Evolutionary conservation across 2,797 vertebrate species (phyloP).

Genomic region (Buphagus erythrorhynchus): DNA sequence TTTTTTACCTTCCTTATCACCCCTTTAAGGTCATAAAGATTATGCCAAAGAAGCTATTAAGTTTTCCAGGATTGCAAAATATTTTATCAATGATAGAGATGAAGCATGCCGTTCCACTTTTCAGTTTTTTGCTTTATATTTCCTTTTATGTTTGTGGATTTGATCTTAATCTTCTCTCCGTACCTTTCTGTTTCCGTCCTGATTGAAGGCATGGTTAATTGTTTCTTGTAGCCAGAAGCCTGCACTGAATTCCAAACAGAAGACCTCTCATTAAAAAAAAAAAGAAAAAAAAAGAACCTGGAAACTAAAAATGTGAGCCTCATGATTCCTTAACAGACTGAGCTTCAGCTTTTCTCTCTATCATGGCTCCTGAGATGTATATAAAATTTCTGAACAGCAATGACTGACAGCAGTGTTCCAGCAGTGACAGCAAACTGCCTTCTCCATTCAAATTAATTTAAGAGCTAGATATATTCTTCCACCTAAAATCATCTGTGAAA

Average conservation of each 20-base stretch:
- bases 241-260: not conserved
- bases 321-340: not conserved
- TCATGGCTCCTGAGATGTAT: not conserved
- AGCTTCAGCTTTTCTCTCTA: not conserved
- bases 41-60: conserved; percentile 58
- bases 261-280: not conserved
- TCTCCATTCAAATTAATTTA: not conserved
- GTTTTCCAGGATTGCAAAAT: conserved; percentile 69
- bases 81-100: conserved; percentile 66
- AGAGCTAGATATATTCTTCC: not conserved
- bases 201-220: conserved; percentile 37
- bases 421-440: not conserved
- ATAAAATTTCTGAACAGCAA: not conserved
- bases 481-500: not conserved
- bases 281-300: not conserved
- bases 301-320: not conserved
- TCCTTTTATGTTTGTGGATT: conserved; percentile 53
- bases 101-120: conserved; percentile 59
- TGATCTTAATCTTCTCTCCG: conserved; percentile 53
- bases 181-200: conserved; percentile 29
- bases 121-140: conserved; percentile 49
- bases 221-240: conserved; percentile 41
- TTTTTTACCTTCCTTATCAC: conserved; percentile 66
- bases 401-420: not conserved
- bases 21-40: conserved; percentile 59